Conservation (phyloP, 53 echinoderm and acorn worm species). For the Henricia sp. region DNA sequence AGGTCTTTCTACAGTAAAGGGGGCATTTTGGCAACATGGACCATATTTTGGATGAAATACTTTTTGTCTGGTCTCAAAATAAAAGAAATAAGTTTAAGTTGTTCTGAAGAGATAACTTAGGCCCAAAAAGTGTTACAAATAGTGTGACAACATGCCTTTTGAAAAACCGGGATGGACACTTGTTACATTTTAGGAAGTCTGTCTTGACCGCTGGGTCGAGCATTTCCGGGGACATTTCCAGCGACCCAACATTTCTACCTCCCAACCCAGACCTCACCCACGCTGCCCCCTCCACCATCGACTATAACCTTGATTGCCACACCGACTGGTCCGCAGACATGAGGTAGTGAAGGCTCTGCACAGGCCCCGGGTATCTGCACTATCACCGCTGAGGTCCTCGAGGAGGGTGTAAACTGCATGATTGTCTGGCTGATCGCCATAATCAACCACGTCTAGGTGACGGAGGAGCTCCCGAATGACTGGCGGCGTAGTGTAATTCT, state of each 20-base stretch:
- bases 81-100: no score
- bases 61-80: not conserved
- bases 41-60: not conserved
- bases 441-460: not conserved
- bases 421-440: not conserved
- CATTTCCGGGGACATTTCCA: not conserved
- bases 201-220: not conserved
- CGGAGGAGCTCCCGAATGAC: not conserved
- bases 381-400: slow-evolving; percentile 10
- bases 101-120: no score
- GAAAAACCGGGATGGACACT: no score
- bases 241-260: not conserved
- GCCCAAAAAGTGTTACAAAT: no score
- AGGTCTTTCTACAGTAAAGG: no score
- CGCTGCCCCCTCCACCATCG: not conserved
- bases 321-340: not conserved
- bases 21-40: no score
- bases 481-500: not conserved
- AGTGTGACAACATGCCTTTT: no score
- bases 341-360: no score
- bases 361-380: slow-evolving; percentile 10
- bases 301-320: not conserved
- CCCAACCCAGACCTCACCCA: not conserved
- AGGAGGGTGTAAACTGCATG: not conserved
- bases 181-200: no score